phyloP scores from a whole-genome alignment of 2,797 vertebrate genomes.

The Coendou prehensilis region DNA sequence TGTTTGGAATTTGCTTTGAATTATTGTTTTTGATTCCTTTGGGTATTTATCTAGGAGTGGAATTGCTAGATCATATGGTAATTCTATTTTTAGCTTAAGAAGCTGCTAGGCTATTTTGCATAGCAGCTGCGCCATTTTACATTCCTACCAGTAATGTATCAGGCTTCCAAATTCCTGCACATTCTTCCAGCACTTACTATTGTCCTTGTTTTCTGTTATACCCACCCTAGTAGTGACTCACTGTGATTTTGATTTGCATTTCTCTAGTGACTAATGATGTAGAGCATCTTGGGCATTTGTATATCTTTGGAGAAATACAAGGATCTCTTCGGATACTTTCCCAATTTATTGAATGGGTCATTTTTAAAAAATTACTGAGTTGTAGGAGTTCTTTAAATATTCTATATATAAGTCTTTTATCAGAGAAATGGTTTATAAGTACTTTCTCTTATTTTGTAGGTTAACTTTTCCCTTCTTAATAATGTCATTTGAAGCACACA shows the following conservation, averaged over 20 bases:
- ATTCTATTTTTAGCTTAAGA: slow-evolving; percentile 55
- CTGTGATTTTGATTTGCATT: slow-evolving; percentile 41
- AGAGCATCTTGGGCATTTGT: slow-evolving; percentile 19
- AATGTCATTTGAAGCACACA: background rate
- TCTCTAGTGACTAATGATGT: slow-evolving; percentile 10
- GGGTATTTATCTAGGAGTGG: slow-evolving; percentile 37
- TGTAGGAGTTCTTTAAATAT: background rate
- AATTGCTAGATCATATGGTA: slow-evolving; percentile 42
- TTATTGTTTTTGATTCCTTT: slow-evolving; percentile 32
- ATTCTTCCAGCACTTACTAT: background rate
- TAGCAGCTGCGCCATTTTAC: slow-evolving; percentile 40
- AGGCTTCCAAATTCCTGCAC: background rate
- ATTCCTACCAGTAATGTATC: background rate
- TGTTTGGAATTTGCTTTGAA: slow-evolving; percentile 41
- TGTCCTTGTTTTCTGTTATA: background rate
- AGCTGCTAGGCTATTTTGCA: slow-evolving; percentile 24
- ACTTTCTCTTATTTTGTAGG: background rate
- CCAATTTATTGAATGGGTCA: background rate
- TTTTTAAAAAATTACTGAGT: background rate
- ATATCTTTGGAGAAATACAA: background rate
- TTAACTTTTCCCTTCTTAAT: slow-evolving; percentile 19
- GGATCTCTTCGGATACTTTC: background rate
- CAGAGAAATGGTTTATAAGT: slow-evolving; percentile 40
- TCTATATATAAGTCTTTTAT: background rate
- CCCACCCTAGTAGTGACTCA: background rate